Evolutionary conservation across 1,140 invertebrate genomes (phyloP).

Genomic region (Orussus abietinus): DNA sequence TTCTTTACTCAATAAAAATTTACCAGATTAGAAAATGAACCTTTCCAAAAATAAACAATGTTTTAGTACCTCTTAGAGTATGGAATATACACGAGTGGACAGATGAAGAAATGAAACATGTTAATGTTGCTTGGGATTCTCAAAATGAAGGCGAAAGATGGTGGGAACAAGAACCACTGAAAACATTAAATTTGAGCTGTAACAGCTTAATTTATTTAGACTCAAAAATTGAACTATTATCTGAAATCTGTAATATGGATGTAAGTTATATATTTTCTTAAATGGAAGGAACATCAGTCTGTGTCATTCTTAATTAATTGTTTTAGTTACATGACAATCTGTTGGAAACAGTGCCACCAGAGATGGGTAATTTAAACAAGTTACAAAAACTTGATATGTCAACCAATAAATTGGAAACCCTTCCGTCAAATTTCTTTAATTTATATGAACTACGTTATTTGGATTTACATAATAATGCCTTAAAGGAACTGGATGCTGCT

Average conservation of each 20-base stretch:
- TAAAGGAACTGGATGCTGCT: conserved; percentile 57
- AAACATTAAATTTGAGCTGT: conserved; percentile 74
- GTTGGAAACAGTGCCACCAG: conserved; percentile 65
- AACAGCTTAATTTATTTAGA: conserved; percentile 69
- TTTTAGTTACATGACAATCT: conserved; percentile 77
- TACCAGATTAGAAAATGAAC: neutral
- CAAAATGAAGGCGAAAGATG: conserved; percentile 67
- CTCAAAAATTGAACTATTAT: conserved; percentile 65
- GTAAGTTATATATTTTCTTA: conserved; percentile 51
- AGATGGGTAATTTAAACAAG: conserved; percentile 71
- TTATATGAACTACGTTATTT: conserved; percentile 65
- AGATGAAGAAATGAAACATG: conserved; percentile 56
- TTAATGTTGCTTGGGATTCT: conserved; percentile 65
- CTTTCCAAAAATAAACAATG: conserved; percentile 2
- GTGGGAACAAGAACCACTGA: conserved; percentile 82
- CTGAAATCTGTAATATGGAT: conserved; percentile 67
- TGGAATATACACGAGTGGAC: conserved; percentile 77
- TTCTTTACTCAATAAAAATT: neutral
- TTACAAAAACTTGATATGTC: conserved; percentile 76
- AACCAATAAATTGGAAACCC: conserved; percentile 66
- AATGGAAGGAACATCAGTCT: conserved; percentile 9
- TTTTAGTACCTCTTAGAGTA: conserved; percentile 74
- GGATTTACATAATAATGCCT: conserved; percentile 66
- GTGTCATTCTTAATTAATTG: conserved; percentile 14
- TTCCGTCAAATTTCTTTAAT: conserved; percentile 65